These are phyloP conservation scores for Lacerta viridis DNA, from an alignment of 2,797 vertebrate genomes.

Conservation along the genomic window DNA sequence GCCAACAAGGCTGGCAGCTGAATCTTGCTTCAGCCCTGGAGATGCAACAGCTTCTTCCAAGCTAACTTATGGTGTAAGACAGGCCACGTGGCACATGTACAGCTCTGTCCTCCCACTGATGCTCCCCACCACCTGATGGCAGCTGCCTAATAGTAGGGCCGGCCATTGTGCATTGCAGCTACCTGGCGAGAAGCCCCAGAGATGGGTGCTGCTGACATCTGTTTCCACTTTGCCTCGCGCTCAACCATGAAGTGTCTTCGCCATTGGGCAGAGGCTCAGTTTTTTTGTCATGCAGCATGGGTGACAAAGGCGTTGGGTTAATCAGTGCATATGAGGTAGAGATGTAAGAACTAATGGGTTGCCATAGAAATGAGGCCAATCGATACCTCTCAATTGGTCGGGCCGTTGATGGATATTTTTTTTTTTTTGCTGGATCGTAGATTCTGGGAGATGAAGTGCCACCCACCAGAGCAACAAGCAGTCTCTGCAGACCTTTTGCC, in stretches of 20 bases:
- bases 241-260: neutral
- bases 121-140: neutral
- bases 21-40: no score
- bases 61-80: no score
- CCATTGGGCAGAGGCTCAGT: neutral
- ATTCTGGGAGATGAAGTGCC: slow-evolving; percentile 79
- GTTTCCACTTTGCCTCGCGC: neutral
- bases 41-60: no score
- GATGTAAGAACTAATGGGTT: slow-evolving; percentile 82
- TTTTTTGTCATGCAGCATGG: slow-evolving; percentile 15
- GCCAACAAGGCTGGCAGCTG: no score
- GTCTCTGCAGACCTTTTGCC: slow-evolving; percentile 69
- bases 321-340: slow-evolving; percentile 70
- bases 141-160: neutral
- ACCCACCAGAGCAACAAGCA: slow-evolving; percentile 73
- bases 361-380: slow-evolving; percentile 83
- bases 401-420: slow-evolving; percentile 80
- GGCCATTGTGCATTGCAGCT: neutral
- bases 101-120: neutral
- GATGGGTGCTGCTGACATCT: neutral
- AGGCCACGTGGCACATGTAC: neutral
- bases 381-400: slow-evolving; percentile 76
- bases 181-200: neutral
- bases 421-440: slow-evolving; percentile 85
- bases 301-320: slow-evolving; percentile 76